These are phyloP conservation scores for Troides oblongomaculatus DNA, from an alignment of 2,888 invertebrate species.

Conservation along the genomic window DNA sequence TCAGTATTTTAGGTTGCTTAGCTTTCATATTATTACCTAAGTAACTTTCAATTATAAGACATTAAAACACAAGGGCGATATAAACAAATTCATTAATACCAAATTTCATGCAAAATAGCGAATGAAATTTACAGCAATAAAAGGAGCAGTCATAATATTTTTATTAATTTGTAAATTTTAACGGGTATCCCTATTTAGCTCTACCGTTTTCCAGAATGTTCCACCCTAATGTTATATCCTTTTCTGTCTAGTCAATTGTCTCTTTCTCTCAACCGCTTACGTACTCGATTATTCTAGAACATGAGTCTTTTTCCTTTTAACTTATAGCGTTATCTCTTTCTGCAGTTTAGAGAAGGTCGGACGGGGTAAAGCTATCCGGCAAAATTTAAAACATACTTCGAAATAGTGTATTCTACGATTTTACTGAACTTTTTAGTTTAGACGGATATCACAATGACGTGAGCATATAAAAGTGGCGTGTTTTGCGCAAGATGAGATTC, in stretches of 20 bases:
- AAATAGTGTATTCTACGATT: slow-evolving; percentile 8
- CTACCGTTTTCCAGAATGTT: slow-evolving; percentile 31
- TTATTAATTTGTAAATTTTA: not conserved
- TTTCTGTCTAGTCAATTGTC: slow-evolving; percentile 31
- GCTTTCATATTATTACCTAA: no score
- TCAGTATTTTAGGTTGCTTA: no score
- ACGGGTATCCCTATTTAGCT: slow-evolving; percentile 5
- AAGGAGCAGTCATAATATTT: not conserved
- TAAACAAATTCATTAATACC: no score
- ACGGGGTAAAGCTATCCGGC: slow-evolving; percentile 50
- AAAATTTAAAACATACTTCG: slow-evolving; percentile 28
- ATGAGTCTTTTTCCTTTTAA: slow-evolving; percentile 21
- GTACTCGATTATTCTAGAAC: slow-evolving; percentile 22
- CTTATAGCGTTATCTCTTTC: slow-evolving; percentile 30
- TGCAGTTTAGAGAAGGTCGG: slow-evolving; percentile 43
- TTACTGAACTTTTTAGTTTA: slow-evolving; percentile 21
- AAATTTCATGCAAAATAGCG: no score
- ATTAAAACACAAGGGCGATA: no score
- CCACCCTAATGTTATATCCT: slow-evolving; percentile 40
- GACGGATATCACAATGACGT: slow-evolving; percentile 4
- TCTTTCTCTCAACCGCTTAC: slow-evolving; percentile 2
- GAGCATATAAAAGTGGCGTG: slow-evolving; percentile 47
- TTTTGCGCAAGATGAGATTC: slow-evolving; percentile 43
- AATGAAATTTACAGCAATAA: not conserved
- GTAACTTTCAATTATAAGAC: no score